These are phyloP conservation scores for Enteromius anoplus DNA, from an alignment of 2,797 vertebrate genomes.

Conservation along the genomic window DNA sequence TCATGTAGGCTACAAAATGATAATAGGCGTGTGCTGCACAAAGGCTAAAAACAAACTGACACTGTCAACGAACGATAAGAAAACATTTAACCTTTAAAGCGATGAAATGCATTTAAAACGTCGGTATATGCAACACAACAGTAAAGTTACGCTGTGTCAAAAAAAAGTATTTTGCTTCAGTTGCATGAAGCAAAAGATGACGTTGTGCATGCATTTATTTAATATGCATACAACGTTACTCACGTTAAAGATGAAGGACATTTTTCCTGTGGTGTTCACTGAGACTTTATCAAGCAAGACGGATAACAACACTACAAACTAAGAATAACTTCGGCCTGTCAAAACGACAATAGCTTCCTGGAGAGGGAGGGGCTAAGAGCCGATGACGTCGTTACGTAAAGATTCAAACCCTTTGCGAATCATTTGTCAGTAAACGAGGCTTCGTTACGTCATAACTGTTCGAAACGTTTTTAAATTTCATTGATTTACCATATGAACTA, in stretches of 20 bases:
- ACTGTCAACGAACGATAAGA: not conserved
- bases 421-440: not conserved
- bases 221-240: not conserved
- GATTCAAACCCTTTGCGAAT: not conserved
- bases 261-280: not conserved
- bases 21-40: not conserved
- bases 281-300: not conserved
- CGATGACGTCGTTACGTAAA: not conserved
- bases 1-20: not conserved
- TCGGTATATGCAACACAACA: not conserved
- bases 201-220: not conserved
- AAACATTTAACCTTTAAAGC: not conserved
- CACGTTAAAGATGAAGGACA: conserved; percentile 33
- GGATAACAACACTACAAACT: not conserved
- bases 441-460: not conserved
- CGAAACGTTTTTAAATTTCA: too few species aligned
- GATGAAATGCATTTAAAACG: not conserved
- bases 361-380: not conserved
- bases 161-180: too few species aligned
- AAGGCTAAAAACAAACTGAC: not conserved
- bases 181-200: not conserved
- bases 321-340: not conserved
- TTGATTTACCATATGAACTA: not conserved
- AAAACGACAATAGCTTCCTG: not conserved
- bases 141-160: not conserved